Evolutionary conservation across 2,888 invertebrate genomes (phyloP), one percentile per base, ranked within the genome.

Genomic region (Synergus laeviventris): DNA sequence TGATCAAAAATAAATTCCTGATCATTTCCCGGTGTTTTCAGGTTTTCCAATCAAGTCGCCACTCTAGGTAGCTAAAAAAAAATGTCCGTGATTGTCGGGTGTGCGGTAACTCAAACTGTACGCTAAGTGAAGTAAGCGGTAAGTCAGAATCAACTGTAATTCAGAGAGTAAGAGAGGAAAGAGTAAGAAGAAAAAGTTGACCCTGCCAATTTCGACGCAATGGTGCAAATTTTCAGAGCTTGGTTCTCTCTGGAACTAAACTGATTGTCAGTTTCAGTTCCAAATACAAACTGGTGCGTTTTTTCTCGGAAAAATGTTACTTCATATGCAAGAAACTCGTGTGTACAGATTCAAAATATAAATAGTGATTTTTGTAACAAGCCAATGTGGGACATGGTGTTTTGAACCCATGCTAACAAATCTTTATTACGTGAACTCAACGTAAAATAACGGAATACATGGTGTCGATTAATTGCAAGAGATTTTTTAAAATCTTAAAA

Each of bases 111-210:
- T 31, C 2, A 31, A n/a, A n/a, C n/a, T n/a, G n/a, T n/a, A n/a
- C n/a, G n/a, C n/a, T n/a, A n/a, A 31, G 31, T 31, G 0, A 31
- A 31, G 31, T 31, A 5, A 31, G 31, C 31, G 7, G 31, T 31
- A 5, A 31, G 31, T 31, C 31, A 31, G 1, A 31, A 31, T 31
- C 31, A 0, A 31, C 81, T 79, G 76, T 76, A 76, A 66, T 66
- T 74, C 76, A 77, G 42, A 78, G 61, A 77, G 31, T 3, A 31
- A 5, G 31, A 31, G 4, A 31, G 9, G 11, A 18, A 18, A 9
- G 24, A 21, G 12, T 24, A 38, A n/a, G 4, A n/a, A 36, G 1
- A 8, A n/a, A 62, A 18, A 5, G 2, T 36, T 62, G 36, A 38
- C 18, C 12, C 62, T 9, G 18, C 38, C 38, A 18, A n/a, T 31